These are phyloP conservation scores for Ophonus ardosiacus DNA, from an alignment of 2,888 invertebrate genomes.

Conservation along the genomic window DNA sequence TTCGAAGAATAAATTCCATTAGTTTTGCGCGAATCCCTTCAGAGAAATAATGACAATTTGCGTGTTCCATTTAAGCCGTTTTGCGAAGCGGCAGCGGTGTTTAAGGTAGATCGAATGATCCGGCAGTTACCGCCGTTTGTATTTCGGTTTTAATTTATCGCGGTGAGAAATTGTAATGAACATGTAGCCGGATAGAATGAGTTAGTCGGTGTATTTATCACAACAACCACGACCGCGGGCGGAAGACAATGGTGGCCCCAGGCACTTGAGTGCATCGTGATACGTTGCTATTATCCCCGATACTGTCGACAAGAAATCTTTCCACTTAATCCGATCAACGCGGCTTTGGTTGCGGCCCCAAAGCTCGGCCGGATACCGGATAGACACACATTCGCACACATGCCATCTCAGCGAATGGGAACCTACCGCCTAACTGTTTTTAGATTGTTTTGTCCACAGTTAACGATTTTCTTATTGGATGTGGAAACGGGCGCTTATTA, in stretches of 20 bases:
- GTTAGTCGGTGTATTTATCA: conserved; percentile 53
- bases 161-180: conserved; percentile 51
- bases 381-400: not conserved
- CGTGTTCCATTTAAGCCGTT: conserved; percentile 36
- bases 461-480: conserved; percentile 29
- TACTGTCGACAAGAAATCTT: conserved; percentile 61
- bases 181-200: conserved; percentile 40
- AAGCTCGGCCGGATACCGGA: conserved; percentile 21
- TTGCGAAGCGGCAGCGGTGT: conserved; percentile 9
- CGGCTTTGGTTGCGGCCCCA: conserved; percentile 35
- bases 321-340: conserved; percentile 57
- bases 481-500: too few species aligned
- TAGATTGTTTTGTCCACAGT: conserved; percentile 12
- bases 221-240: conserved; percentile 3
- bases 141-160: conserved; percentile 34
- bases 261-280: conserved; percentile 56
- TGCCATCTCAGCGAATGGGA: not conserved
- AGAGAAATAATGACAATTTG: conserved; percentile 40
- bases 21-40: not conserved
- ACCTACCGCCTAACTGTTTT: not conserved
- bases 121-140: not conserved
- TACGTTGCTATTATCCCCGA: conserved; percentile 58
- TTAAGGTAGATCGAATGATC: conserved; percentile 34
- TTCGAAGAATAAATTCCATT: not conserved
- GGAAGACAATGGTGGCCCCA: conserved; percentile 34